Base-by-base conservation (phyloP, 2,888 invertebrate species). In the Cotesia congregata region DNA sequence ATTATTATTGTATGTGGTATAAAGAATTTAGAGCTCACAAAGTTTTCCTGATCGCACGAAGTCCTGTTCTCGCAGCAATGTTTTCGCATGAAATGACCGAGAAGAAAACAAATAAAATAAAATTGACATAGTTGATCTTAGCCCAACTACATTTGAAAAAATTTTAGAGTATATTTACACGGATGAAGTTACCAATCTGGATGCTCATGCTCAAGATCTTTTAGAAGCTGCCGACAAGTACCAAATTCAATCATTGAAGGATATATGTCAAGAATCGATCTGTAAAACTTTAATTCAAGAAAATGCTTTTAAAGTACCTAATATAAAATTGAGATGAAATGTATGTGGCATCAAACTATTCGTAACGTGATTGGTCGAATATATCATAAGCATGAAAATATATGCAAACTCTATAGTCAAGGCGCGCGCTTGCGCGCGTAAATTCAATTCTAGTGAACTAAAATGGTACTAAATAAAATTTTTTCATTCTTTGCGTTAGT, bases 21-120 rank as follows among this genome's bases (percentile, higher is more conserved):
- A 39, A 30, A 20, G 38, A n/a, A 69, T 38, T 75, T n/a, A 6
- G 5, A 38, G 62, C 69, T 6, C 68, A 69, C 15, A 75, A 17
- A 67, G 17, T 1, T 5, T 69, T 69, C 17, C 9, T 69, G 12
- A 30, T 62, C 1, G 74, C 74, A 9, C 40, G 69, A 6, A 69
- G 74, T 41, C 17, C 61, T 17, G 62, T 75, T 0, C 69, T 75
- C 17, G 62, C 9, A 1, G 9, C 39, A 15, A 75, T 69, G 69
- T 40, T 75, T 64, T 7, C 12, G 38, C 12, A 60, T 9, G 12
- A 68, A 17, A 59, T 12, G 20, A 15, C 9, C 5, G 60, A 60
- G 3, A 38, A 60, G 3, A 6, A 9, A 70, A 5, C 38, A 1
- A 40, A 15, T 69, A 20, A 1, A 40, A 15, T 69, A 20, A 15